These are phyloP conservation scores for Gymnogyps californianus DNA, from an alignment of 2,113 vertebrate genomes.

Conservation along the genomic window DNA sequence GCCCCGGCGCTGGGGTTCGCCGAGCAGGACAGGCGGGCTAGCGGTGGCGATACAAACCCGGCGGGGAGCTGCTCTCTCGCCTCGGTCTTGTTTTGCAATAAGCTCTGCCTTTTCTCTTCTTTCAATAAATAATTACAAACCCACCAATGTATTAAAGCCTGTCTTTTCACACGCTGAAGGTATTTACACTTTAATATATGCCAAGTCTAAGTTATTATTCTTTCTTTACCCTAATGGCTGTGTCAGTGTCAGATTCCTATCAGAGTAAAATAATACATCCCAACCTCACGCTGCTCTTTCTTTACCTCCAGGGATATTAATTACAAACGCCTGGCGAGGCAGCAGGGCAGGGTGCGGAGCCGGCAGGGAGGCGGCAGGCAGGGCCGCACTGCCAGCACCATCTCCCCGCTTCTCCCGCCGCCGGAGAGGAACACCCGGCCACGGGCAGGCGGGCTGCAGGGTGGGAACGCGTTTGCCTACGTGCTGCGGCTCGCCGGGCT, in stretches of 20 bases:
- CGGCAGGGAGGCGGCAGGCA: neutral
- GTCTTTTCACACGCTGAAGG: constrained; percentile 9
- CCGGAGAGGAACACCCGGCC: neutral
- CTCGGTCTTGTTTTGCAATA: neutral
- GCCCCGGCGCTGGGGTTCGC: neutral
- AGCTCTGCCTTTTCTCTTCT: neutral
- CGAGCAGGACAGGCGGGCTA: neutral
- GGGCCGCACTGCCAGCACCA: neutral
- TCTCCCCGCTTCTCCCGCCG: neutral
- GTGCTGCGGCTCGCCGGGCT: neutral
- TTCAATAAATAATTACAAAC: constrained; percentile 8
- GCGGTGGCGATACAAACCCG: fast-evolving
- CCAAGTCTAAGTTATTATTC: constrained; percentile 48
- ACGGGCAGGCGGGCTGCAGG: neutral
- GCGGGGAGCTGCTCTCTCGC: neutral
- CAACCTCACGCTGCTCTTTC: constrained; percentile 31
- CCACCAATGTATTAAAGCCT: neutral
- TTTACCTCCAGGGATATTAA: constrained; percentile 26
- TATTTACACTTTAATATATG: neutral
- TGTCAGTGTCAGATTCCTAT: constrained; percentile 56
- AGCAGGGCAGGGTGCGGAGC: neutral
- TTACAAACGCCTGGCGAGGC: neutral
- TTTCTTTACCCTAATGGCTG: constrained; percentile 47
- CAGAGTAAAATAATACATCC: constrained; percentile 26
- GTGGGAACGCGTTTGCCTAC: neutral